A percentile compares a stretch with the other conserved stretches of the same genome.
These are phyloP conservation scores for Raja brachyura DNA, from an alignment of 2,113 vertebrate genomes.

Conservation along the genomic window DNA sequence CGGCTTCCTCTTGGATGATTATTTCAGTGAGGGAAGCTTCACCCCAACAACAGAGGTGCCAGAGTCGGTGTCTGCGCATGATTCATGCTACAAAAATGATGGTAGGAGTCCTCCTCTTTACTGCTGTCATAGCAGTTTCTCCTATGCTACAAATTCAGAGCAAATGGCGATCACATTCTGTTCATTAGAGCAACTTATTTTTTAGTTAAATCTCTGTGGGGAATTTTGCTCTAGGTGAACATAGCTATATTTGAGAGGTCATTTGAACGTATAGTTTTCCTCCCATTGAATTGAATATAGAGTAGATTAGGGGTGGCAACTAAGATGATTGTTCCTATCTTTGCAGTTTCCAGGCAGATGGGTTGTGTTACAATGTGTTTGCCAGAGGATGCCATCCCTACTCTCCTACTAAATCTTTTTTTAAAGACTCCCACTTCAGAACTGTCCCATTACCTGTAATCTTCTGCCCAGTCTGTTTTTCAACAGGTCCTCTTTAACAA, in stretches of 20 bases:
- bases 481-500: no score
- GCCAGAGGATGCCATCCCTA: neutral
- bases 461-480: no score
- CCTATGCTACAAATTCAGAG: neutral
- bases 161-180: neutral
- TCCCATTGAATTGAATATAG: no score
- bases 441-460: no score
- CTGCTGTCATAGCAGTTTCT: no score
- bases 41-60: slow-evolving; percentile 60
- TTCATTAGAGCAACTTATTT: neutral
- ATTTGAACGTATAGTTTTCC: neutral
- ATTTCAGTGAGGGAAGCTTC: slow-evolving; percentile 51
- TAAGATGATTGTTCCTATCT: neutral
- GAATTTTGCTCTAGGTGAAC: neutral
- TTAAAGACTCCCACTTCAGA: no score
- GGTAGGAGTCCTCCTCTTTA: neutral
- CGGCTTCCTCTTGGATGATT: slow-evolving; percentile 68
- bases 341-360: neutral
- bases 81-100: slow-evolving; percentile 22
- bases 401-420: no score
- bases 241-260: neutral
- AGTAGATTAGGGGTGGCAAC: neutral
- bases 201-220: neutral
- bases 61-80: neutral
- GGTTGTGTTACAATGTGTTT: neutral